Conservation (phyloP, 2,797 vertebrate genomes). For the Lerista edwardsae region DNA sequence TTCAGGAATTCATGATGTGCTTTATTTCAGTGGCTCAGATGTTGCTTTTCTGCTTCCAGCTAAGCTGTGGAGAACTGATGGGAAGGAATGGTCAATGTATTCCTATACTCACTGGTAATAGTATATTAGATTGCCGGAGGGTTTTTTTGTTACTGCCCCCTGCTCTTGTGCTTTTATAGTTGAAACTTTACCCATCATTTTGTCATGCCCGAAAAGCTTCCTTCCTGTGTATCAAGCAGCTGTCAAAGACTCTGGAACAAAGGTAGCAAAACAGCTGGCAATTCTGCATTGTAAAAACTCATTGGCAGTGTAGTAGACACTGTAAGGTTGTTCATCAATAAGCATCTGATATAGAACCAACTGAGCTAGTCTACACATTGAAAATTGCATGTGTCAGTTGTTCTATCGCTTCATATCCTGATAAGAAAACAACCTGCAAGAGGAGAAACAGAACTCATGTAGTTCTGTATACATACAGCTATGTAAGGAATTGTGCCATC, state of each 20-base stretch:
- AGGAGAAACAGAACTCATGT: not conserved
- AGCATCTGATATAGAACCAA: not conserved
- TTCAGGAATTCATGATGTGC: rapidly evolving
- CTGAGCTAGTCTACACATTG: not conserved
- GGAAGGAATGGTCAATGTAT: not conserved
- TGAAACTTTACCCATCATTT: not conserved
- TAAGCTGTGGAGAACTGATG: not conserved
- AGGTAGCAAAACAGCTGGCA: not conserved
- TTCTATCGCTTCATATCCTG: not conserved
- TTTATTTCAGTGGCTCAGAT: not conserved
- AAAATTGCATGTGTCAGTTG: not conserved
- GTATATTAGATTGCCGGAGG: not conserved
- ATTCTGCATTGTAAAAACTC: no score
- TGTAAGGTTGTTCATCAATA: not conserved
- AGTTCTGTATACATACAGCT: not conserved
- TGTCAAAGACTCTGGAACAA: not conserved
- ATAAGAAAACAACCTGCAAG: not conserved
- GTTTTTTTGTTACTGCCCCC: not conserved
- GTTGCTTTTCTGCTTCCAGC: conserved; percentile 2
- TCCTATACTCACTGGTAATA: not conserved
- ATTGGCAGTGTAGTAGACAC: not conserved
- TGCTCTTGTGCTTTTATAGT: not conserved
- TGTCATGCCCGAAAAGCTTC: not conserved
- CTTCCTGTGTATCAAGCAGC: not conserved
- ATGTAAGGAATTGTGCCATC: not conserved